Evolutionary conservation across 2,113 vertebrate genomes (phyloP).

Genomic region (Actinemys pallida): DNA sequence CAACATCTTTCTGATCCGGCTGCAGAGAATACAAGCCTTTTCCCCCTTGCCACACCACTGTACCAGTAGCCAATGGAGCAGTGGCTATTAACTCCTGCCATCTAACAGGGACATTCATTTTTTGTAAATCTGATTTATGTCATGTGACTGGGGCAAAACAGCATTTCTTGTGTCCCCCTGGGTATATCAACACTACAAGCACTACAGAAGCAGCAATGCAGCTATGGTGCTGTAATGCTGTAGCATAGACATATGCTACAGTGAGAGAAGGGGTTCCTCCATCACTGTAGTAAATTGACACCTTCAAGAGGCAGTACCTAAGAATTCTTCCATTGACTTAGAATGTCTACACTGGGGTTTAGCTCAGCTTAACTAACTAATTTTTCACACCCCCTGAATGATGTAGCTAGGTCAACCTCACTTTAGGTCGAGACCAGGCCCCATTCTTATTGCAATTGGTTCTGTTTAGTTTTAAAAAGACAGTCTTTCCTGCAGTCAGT

Average conservation of each 20-base stretch:
- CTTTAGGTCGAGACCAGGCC: not conserved
- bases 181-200: too few relatives aligned
- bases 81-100: not conserved
- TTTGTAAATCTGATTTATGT: not conserved
- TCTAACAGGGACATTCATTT: not conserved
- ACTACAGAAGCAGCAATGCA: too few relatives aligned
- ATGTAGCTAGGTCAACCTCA: not conserved
- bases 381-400: not conserved
- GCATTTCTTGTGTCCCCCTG: not conserved
- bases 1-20: not conserved
- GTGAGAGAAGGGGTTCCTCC: too few relatives aligned
- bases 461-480: not conserved
- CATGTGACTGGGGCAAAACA: not conserved
- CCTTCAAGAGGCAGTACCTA: too few relatives aligned
- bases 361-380: not conserved
- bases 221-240: too few relatives aligned
- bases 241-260: too few relatives aligned
- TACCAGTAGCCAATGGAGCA: not conserved
- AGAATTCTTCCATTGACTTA: not conserved
- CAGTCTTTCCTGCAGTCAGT: not conserved
- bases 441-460: not conserved
- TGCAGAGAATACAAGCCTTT: not conserved
- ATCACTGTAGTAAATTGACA: too few relatives aligned
- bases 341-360: too few relatives aligned
- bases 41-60: not conserved